These are phyloP conservation scores for Hyphantria cunea DNA, from an alignment of 1,140 invertebrate genomes.

Conservation along the genomic window DNA sequence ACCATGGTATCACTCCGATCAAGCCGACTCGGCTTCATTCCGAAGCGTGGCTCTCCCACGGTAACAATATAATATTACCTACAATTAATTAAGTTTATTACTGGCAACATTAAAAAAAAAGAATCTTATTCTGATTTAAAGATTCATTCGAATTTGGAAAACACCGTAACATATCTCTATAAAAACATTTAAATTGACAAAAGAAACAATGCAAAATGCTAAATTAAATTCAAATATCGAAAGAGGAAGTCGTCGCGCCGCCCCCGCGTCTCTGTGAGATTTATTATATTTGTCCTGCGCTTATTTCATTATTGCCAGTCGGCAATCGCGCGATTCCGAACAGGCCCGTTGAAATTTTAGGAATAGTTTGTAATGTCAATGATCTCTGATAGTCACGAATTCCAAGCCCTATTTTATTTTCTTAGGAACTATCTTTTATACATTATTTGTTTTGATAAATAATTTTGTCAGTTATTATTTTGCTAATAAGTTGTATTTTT, in stretches of 20 bases:
- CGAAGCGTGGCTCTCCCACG: no score
- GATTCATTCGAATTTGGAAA: no score
- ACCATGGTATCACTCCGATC: no score
- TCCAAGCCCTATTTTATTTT: constrained; percentile 3
- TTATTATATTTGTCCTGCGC: constrained; percentile 79
- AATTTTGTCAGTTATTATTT: neutral
- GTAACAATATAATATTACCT: no score
- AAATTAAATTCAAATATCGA: constrained; percentile 81
- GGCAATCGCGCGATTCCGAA: constrained; percentile 50
- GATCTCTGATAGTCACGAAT: constrained; percentile 27
- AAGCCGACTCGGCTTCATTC: no score
- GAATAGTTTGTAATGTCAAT: constrained; percentile 39
- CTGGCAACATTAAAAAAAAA: no score
- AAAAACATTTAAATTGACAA: constrained; percentile 40
- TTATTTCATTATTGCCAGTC: constrained; percentile 75
- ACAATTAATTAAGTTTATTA: no score
- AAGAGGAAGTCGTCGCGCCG: constrained; percentile 71
- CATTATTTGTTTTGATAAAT: constrained; percentile 1
- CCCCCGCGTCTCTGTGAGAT: constrained; percentile 71
- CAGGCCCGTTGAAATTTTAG: constrained; percentile 46
- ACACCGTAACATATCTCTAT: no score
- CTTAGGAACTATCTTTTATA: neutral
- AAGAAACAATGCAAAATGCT: constrained; percentile 60
- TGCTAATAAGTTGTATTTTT: constrained; percentile 22
- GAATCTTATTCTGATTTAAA: no score